These are phyloP conservation scores for Equus quagga DNA, from an alignment of 2,113 vertebrate species.

Conservation along the genomic window DNA sequence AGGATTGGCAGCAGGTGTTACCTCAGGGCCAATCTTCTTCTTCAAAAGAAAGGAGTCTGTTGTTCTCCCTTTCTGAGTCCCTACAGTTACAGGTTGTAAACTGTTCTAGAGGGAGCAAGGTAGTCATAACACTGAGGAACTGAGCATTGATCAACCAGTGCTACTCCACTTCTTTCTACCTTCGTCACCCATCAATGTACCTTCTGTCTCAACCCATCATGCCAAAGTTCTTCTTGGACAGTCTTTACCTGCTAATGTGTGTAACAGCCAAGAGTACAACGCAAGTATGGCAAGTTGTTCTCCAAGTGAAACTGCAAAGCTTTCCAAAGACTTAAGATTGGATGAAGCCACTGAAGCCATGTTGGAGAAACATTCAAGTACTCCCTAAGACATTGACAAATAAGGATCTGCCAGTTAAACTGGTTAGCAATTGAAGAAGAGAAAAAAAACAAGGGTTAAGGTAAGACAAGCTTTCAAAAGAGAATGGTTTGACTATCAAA, in stretches of 20 bases:
- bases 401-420: background rate
- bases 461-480: background rate
- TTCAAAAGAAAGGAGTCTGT: background rate
- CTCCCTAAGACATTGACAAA: background rate
- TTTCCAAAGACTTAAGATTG: background rate
- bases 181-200: too few relatives aligned
- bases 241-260: background rate
- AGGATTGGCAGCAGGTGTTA: too few relatives aligned
- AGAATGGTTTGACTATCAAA: background rate
- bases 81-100: background rate
- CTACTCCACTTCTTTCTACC: background rate
- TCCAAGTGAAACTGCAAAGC: background rate
- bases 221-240: background rate
- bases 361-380: background rate
- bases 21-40: too few relatives aligned
- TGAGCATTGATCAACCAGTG: background rate
- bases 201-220: background rate
- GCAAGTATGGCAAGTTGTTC: background rate
- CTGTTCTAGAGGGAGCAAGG: background rate
- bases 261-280: background rate
- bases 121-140: background rate
- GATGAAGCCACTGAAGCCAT: background rate
- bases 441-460: background rate
- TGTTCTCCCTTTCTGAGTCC: background rate
- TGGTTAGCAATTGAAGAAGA: background rate